phyloP scores from a whole-genome alignment of 2,888 invertebrate genomes.

The Gortyna flavago region DNA sequence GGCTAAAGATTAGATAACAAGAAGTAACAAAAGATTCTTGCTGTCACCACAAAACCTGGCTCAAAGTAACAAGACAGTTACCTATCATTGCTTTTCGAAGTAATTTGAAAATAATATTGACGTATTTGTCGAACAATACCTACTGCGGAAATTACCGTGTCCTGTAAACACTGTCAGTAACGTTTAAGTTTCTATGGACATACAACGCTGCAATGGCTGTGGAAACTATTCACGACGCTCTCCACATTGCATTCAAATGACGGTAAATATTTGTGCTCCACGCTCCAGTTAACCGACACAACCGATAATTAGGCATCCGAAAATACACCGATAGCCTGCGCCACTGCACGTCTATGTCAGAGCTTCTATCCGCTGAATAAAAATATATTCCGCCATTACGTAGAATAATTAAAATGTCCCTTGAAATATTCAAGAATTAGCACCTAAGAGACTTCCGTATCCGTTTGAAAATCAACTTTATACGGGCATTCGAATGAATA shows the following conservation, averaged over 20 bases:
- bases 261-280: constrained; percentile 61
- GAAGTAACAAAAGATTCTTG: constrained; percentile 24
- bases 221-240: constrained; percentile 60
- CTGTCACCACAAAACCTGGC: constrained; percentile 13
- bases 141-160: constrained; percentile 13
- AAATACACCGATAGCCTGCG: constrained; percentile 52
- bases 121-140: constrained; percentile 32
- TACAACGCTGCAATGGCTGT: constrained; percentile 41
- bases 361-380: constrained; percentile 27
- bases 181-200: constrained; percentile 45
- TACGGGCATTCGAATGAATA: constrained; percentile 72
- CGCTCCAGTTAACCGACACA: constrained; percentile 59
- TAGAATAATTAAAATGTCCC: constrained; percentile 43
- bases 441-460: constrained; percentile 54
- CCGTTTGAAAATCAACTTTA: constrained; percentile 70
- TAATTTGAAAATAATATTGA: constrained; percentile 5
- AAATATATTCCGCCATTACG: constrained; percentile 34
- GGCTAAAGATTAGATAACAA: constrained; percentile 21
- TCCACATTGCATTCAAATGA: constrained; percentile 64
- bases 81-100: not conserved
- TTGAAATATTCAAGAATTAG: constrained; percentile 46
- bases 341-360: constrained; percentile 12
- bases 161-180: constrained; percentile 41
- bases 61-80: constrained; percentile 7
- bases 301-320: constrained; percentile 64